Evolutionary conservation across 2,888 invertebrate species (phyloP), one percentile per base, ranked within the genome.

Genomic region (Lacanobia oleracea): DNA sequence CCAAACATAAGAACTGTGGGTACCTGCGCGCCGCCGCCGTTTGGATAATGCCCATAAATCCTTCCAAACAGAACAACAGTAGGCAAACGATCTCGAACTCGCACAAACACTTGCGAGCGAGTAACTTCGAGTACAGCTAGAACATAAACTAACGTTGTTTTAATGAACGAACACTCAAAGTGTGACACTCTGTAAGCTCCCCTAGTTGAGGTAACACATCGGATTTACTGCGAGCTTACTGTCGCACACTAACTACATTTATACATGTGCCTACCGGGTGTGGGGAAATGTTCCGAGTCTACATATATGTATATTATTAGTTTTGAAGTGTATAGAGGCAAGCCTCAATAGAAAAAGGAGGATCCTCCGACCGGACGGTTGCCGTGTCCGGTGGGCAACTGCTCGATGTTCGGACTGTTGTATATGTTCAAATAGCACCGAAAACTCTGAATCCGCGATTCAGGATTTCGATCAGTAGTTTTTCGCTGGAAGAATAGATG

Each of bases 91-190:
- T 9, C 8, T 7, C 10, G 4, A 23, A 53, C 10, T 21, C 14
- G 6, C 10, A 48, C n/a, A 12, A 66, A 51, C 16, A 43, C 16
- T 43, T 40, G 16, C 0, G 12, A 21, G 18, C 21, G n/a, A 12
- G 40, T 50, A 50, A 50, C 21, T 48, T 9, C 5, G 40, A 16
- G 37, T 40, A 18, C 48, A 37, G 33, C 21, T 27, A 12, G 23
- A 12, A 77, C 50, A 33, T 51, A 62, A 56, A 79, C 59, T 71
- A 53, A 60, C 48, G 43, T 65, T 37, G 61, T 53, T 75, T 66
- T 62, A 72, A 77, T 75, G 68, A 81, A 75, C 48, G 65, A 63
- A 54, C 51, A n/a, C 53, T 56, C 59, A 60, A 63, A 67, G 54
- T 66, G 77, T 75, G 76, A 56, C 81, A 75, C 18, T n/a, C 6